Conservation (phyloP, 2,113 vertebrate species). For the Coptodon rendalli region DNA sequence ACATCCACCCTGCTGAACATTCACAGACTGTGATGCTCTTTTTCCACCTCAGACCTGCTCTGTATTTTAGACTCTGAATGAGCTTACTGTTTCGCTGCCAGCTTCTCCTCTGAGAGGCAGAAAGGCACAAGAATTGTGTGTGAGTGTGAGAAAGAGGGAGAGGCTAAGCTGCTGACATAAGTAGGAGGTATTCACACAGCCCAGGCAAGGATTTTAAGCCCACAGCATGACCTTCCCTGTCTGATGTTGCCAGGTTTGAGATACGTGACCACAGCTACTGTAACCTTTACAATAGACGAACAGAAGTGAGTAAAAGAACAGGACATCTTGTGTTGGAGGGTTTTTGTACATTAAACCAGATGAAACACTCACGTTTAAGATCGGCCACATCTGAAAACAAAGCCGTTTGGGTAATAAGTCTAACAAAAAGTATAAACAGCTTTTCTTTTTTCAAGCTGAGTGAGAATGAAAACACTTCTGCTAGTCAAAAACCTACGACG, state of each 20-base stretch:
- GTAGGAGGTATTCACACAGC: background rate
- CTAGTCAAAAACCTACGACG: background rate
- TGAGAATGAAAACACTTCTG: background rate
- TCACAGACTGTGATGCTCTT: constrained; percentile 52
- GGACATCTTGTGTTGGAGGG: accelerated
- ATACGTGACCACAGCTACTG: background rate
- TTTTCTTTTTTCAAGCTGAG: background rate
- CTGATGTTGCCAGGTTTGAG: constrained; percentile 1
- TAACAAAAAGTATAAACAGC: background rate
- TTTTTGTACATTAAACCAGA: background rate
- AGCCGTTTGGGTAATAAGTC: background rate
- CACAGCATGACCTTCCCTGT: constrained; percentile 1
- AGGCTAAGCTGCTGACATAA: background rate
- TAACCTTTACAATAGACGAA: background rate
- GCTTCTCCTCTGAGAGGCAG: constrained; percentile 29
- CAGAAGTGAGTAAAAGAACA: background rate
- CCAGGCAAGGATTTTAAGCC: background rate
- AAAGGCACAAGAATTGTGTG: background rate
- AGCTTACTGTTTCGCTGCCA: constrained; percentile 59
- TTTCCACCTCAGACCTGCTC: constrained; percentile 57
- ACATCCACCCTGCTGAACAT: constrained; percentile 41
- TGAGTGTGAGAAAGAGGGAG: background rate
- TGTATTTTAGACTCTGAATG: constrained; percentile 48
- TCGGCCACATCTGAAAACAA: background rate
- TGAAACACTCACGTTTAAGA: background rate